phyloP scores from a whole-genome alignment of 1,140 invertebrate genomes.

The Ips typographus region DNA sequence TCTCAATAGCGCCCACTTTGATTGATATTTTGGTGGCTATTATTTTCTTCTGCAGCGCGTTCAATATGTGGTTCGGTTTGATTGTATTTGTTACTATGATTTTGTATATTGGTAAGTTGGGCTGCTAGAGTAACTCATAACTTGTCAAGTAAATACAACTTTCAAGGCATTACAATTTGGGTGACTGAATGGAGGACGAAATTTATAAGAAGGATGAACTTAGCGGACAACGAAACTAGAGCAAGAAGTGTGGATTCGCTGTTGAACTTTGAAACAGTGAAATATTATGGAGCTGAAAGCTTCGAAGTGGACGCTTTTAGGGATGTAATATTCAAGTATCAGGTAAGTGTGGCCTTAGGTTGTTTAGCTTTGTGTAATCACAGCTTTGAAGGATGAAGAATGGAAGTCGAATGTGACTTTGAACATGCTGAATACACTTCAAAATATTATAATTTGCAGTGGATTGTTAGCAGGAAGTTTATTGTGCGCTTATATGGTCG shows the following conservation, averaged over 20 bases:
- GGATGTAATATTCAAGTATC: conserved; percentile 78
- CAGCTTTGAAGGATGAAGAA: conserved; percentile 70
- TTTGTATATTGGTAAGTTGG: conserved; percentile 82
- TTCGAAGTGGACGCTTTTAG: conserved; percentile 87
- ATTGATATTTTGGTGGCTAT: conserved; percentile 92
- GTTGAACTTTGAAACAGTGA: conserved; percentile 97
- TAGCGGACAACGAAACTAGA: conserved; percentile 87
- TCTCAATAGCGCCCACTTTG: conserved; percentile 88
- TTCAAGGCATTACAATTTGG: conserved; percentile 75
- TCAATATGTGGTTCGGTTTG: conserved; percentile 92
- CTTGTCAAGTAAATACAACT: background rate
- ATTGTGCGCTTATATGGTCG: conserved; percentile 83
- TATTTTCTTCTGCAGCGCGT: conserved; percentile 81
- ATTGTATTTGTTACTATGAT: conserved; percentile 93
- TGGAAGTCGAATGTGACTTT: conserved; percentile 82
- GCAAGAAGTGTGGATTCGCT: conserved; percentile 95
- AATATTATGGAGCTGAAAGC: conserved; percentile 92
- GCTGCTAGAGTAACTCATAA: background rate
- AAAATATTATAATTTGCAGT: conserved; percentile 86
- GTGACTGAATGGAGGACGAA: conserved; percentile 97
- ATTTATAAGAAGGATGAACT: conserved; percentile 89
- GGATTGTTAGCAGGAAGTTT: conserved; percentile 86
- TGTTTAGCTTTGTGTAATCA: conserved; percentile 2
- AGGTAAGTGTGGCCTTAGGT: conserved; percentile 57
- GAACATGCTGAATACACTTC: conserved; percentile 85